Conservation (phyloP, 2,888 invertebrate species). For the Hirtodrosophila trivittata region DNA sequence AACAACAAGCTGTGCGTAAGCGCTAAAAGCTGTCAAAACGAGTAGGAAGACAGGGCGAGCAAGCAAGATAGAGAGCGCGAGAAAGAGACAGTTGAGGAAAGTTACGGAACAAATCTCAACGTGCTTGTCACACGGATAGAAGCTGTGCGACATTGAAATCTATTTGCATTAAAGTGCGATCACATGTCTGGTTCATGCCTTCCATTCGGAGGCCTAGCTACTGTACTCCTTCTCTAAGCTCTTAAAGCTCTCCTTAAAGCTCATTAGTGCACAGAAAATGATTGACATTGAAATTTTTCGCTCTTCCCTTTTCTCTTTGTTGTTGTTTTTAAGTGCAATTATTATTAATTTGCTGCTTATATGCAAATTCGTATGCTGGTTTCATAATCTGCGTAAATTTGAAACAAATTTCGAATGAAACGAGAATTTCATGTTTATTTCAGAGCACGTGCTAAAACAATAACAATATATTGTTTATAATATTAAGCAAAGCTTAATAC, state of each 20-base stretch:
- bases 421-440: conserved; percentile 57
- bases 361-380: conserved; percentile 61
- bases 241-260: conserved; percentile 12
- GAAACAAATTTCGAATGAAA: conserved; percentile 40
- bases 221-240: not conserved
- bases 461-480: conserved; percentile 63
- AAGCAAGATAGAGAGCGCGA: not conserved
- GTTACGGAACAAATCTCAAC: conserved; percentile 18
- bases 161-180: conserved; percentile 58
- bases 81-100: conserved; percentile 3
- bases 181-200: conserved; percentile 37
- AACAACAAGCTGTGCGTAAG: conserved; percentile 38
- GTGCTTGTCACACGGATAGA: conserved; percentile 17
- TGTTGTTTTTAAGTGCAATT: conserved; percentile 34
- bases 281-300: conserved; percentile 56
- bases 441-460: conserved; percentile 71
- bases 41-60: conserved; percentile 11
- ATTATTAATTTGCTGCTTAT: conserved; percentile 27
- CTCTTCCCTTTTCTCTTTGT: conserved; percentile 32
- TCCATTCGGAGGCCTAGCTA: no score
- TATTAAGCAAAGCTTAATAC: conserved; percentile 60
- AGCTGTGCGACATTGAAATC: conserved; percentile 51
- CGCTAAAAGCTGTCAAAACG: conserved; percentile 42
- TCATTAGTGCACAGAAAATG: not conserved
- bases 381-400: conserved; percentile 58